A percentile compares a stretch with the other conserved stretches of the same genome.
phyloP scores from a whole-genome alignment of 2,113 vertebrate species.

The Alosa alosa region DNA sequence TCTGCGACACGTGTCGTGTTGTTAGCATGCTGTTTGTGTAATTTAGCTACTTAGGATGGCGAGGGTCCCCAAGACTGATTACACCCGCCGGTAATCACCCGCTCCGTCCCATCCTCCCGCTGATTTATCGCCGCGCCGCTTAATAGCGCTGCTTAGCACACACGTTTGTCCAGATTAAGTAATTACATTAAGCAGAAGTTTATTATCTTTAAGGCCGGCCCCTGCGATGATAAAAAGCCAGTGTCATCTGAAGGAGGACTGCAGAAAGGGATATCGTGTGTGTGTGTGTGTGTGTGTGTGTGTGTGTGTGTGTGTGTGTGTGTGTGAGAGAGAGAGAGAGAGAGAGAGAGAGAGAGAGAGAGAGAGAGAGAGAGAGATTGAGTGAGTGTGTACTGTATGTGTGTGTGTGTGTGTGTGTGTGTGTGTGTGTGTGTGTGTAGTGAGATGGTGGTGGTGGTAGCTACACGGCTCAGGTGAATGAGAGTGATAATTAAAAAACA shows the following conservation, averaged over 20 bases:
- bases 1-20: conserved; percentile 46
- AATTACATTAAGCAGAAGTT: conserved; percentile 95
- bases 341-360: too few species aligned
- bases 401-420: neutral
- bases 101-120: conserved; percentile 70
- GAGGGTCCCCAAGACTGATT: conserved; percentile 82
- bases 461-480: conserved; percentile 41
- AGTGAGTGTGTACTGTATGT: neutral
- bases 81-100: conserved; percentile 76
- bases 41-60: conserved; percentile 80
- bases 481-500: conserved; percentile 73
- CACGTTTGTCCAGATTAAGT: conserved; percentile 97
- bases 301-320: neutral
- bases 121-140: conserved; percentile 57
- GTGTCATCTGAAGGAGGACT: conserved; percentile 48
- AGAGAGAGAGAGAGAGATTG: neutral
- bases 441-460: too few species aligned
- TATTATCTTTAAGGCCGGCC: conserved; percentile 83
- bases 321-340: neutral
- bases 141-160: conserved; percentile 96
- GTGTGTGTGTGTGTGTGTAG: neutral
- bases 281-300: conserved; percentile 1
- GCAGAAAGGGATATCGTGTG: neutral
- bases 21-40: conserved; percentile 87
- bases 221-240: conserved; percentile 74